phyloP scores from a whole-genome alignment of 2,113 vertebrate genomes.

The Lipotes vexillifer region DNA sequence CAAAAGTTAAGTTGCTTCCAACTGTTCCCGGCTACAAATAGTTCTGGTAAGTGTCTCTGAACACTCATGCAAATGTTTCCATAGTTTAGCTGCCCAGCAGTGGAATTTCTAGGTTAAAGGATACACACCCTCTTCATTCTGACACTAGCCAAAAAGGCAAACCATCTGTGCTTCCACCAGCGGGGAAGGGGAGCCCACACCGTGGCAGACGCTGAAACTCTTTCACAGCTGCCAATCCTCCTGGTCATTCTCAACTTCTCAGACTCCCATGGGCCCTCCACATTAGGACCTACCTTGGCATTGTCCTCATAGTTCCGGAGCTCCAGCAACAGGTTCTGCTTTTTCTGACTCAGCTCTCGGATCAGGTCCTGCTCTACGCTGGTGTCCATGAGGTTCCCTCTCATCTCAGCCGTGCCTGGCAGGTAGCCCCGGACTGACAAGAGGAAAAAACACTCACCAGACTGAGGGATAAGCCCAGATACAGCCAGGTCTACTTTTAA shows the following conservation, averaged over 20 bases:
- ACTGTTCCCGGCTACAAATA: neutral
- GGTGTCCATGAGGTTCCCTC: conserved; percentile 91
- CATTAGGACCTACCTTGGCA: conserved; percentile 83
- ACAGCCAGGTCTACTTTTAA: neutral
- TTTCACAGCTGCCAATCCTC: neutral
- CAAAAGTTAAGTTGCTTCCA: neutral
- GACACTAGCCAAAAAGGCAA: neutral
- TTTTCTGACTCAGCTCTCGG: conserved; percentile 95
- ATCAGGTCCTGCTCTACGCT: conserved; percentile 93
- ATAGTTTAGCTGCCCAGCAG: neutral
- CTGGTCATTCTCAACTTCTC: no score
- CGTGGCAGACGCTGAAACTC: fast-evolving
- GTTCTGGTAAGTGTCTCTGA: neutral
- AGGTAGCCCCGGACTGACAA: conserved; percentile 93
- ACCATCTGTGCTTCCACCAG: fast-evolving
- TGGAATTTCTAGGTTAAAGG: neutral
- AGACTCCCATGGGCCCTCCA: no score
- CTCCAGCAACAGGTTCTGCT: conserved; percentile 94
- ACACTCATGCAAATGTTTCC: no score
- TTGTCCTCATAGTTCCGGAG: conserved; percentile 96
- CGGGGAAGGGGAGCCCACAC: fast-evolving
- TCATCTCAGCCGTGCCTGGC: conserved; percentile 90
- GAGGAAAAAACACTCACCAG: neutral
- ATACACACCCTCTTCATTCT: no score
- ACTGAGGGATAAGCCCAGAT: no score